These are phyloP conservation scores for Caenorhabditis briggsae DNA, from an alignment of 1,140 invertebrate species.

Conservation along the genomic window DNA sequence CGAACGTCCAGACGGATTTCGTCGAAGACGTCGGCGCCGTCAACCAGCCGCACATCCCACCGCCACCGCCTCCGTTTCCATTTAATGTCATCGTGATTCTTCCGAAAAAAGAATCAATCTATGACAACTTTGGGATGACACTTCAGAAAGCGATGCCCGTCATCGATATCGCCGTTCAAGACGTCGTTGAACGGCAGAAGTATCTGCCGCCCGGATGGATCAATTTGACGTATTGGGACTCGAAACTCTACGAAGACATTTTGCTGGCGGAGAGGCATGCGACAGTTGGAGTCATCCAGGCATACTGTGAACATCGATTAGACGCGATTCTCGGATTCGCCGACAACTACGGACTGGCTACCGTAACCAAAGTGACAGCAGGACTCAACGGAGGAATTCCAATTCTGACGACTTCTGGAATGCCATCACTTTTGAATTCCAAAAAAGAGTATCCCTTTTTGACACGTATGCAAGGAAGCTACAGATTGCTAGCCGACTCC, in stretches of 20 bases:
- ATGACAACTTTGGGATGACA: constrained; percentile 77
- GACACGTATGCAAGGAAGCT: constrained; percentile 88
- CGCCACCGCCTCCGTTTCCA: constrained; percentile 64
- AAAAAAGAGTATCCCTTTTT: constrained; percentile 85
- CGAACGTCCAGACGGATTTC: neutral
- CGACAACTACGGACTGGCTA: constrained; percentile 91
- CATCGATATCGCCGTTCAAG: constrained; percentile 76
- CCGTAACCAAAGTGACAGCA: constrained; percentile 88
- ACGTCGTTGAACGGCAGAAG: constrained; percentile 66
- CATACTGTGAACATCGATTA: constrained; percentile 72
- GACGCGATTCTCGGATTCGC: constrained; percentile 84
- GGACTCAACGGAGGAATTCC: constrained; percentile 85
- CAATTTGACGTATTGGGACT: constrained; percentile 74
- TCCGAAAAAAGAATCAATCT: constrained; percentile 70
- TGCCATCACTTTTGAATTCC: constrained; percentile 85
- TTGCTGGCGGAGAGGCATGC: constrained; percentile 70
- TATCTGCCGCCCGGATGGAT: constrained; percentile 72
- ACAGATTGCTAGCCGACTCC: constrained; percentile 83
- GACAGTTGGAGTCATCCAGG: constrained; percentile 67
- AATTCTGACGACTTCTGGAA: constrained; percentile 87
- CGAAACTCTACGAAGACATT: constrained; percentile 73
- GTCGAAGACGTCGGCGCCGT: constrained; percentile 32
- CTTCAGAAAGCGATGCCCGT: constrained; percentile 74
- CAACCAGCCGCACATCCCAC: neutral
- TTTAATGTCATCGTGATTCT: constrained; percentile 74